Base-by-base conservation (phyloP, 2,888 invertebrate genomes). In the Barypeithes pellucidus region DNA sequence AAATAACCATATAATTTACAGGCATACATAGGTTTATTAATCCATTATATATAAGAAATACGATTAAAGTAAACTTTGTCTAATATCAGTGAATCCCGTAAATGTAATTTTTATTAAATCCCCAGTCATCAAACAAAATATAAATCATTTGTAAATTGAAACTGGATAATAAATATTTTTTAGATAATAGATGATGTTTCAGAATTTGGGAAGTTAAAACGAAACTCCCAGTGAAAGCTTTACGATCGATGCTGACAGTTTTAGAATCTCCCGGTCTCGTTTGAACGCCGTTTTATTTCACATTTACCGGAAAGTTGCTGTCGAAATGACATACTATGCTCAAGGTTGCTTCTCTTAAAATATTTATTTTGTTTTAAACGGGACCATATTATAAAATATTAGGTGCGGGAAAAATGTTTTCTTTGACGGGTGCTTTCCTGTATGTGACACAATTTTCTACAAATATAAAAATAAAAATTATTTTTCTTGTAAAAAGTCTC, bases 221-320 rank as follows among this genome's bases (percentile, higher is more conserved):
- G 84, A 82, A 84, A 82, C 80, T 79, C 77, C 77, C 77, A 82
- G 78, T 85, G 86, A 86, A 85, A 86, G 86, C 80, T 86, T 86
- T 86, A 86, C 86, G 85, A 85, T 84, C 83, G 78, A 80, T 80
- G 85, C 81, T 86, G 86, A 86, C 86, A 86, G 86, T 79, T 86
- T 86, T 85, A 86, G 84, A 73, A 81, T 82, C 81, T 82, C 80
- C 79, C 79, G 80, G 81, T 80, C 80, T 83, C 82, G 79, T 80
- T 82, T 81, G 81, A 80, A 80, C 81, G 80, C 77, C 77, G 79
- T 79, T 82, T 80, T 80, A 80, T 83, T 76, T 81, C 80, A 81
- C 79, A 77, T 77, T 77, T 77, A 79, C 76, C 77, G 77, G 65
- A 76, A 78, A 72, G 75, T 73, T 72, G 63, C 69, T 73, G 75